These are phyloP conservation scores for Thamnophis elegans DNA, from an alignment of 2,797 vertebrate species.

Conservation along the genomic window DNA sequence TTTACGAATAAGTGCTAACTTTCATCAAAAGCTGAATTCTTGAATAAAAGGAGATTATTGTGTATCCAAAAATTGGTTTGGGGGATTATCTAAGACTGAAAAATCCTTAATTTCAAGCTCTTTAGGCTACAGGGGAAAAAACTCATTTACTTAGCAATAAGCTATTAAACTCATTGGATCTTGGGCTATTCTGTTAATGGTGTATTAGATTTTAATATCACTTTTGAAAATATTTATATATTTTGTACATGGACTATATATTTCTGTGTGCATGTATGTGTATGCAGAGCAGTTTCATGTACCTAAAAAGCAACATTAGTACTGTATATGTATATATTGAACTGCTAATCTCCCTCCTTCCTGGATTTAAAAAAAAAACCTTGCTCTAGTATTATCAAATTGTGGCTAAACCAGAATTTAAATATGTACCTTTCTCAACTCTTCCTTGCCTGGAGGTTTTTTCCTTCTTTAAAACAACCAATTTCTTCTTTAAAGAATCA, in stretches of 20 bases:
- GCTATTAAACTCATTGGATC: not conserved
- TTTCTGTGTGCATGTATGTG: not conserved
- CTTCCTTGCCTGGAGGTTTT: not conserved
- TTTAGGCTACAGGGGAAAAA: not conserved
- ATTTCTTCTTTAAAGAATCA: not conserved
- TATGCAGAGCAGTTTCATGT: not conserved
- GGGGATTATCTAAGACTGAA: not conserved
- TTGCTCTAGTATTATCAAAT: not conserved
- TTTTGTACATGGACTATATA: not conserved
- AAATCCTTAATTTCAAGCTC: not conserved
- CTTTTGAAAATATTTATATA: not conserved
- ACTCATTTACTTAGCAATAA: not conserved
- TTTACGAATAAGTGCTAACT: not conserved
- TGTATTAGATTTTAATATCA: not conserved
- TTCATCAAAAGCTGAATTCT: not conserved
- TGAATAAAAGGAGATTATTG: not conserved
- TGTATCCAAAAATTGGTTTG: not conserved
- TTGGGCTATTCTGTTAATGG: not conserved
- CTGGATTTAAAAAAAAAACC: not conserved
- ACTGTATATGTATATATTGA: not conserved
- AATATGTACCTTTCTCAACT: not conserved
- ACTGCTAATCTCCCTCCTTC: not conserved
- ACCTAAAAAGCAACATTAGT: not conserved
- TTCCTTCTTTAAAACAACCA: not conserved
- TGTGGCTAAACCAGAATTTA: not conserved